Evolutionary conservation across 2,113 vertebrate species (phyloP).

Genomic region (Hypanus sabinus): DNA sequence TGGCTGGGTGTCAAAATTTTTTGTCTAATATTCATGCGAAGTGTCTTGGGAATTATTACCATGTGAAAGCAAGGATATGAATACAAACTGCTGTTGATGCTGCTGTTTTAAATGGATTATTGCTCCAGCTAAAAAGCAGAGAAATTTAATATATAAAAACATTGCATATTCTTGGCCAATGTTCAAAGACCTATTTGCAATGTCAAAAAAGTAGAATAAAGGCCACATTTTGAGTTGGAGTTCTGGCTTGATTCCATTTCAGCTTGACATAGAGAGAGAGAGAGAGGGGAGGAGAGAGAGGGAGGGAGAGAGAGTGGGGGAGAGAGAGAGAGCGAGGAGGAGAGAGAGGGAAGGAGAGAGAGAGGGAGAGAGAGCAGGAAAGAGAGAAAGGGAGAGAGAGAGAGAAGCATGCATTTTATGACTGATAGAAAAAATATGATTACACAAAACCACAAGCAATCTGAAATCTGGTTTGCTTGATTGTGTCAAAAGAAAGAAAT

Average conservation of each 20-base stretch:
- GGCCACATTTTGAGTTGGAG: background rate
- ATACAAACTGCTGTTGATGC: background rate
- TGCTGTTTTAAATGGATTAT: background rate
- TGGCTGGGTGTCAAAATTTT: background rate
- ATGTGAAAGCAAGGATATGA: background rate
- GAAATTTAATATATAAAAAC: background rate
- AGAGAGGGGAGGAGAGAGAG: background rate
- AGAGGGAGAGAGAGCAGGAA: accelerated
- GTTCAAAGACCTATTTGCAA: background rate
- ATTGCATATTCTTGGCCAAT: background rate
- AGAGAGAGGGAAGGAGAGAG: background rate
- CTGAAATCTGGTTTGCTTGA: background rate
- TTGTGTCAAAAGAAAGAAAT: too few species aligned
- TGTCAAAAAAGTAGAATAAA: background rate
- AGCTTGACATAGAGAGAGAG: background rate
- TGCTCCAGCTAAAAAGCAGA: background rate
- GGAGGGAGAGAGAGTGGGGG: background rate
- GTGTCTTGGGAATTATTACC: background rate
- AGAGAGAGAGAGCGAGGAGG: background rate
- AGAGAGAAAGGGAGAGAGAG: background rate
- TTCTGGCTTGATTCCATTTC: background rate
- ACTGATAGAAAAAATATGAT: background rate
- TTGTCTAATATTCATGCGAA: background rate
- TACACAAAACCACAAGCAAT: background rate
- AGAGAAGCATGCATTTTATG: background rate